Base-by-base conservation (phyloP, 2,797 vertebrate genomes). In the Sebastes kiyomatsui region DNA sequence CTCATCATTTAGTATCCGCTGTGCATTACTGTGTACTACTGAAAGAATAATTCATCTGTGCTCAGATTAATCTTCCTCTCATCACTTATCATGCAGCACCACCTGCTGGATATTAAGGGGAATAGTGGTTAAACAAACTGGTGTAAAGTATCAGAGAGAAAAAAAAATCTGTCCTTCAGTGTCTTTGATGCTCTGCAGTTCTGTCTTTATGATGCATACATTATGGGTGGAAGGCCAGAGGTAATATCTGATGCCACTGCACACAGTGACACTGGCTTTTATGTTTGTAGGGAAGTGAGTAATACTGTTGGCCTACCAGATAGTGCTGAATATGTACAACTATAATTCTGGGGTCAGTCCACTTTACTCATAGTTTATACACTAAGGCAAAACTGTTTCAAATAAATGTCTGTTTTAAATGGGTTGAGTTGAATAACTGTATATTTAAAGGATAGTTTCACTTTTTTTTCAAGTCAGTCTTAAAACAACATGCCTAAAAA, bases 21-120 rank as follows among this genome's bases (percentile, higher is more conserved):
- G 27, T 70, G 56, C 35, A 1, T 72, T 60, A 52, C 42, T 25
- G 3, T 25, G 20, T 20, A 23, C 33, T 66, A 27, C 42, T 58
- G 56, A 74, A 49, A 6, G 67, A 75, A 49, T n/a, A 12, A 64
- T 27, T 33, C 8, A 27, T 72, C 38, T 58, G 54, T 4, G 16
- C 30, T 13, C 10, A 6, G 32, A 5, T 33, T 7, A 3, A n/a
- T 3, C 7, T 7, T 70, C 13, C 59, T 71, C 23, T 80, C 67
- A 90, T 90, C 46, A 2, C 60, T 90, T 90, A 81, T 92, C 87
- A 82, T 67, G 67, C 77, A 79, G 73, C 89, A 55, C 92, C 92
- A 87, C 88, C 94, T 94, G 76, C 87, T 93, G 95, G 92, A 65
- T 1, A 6, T 16, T 0, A 5, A 52, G 33, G 3, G 25, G 22